phyloP scores from a whole-genome alignment of 2,888 invertebrate species.

The Polyommatus iphigenia region DNA sequence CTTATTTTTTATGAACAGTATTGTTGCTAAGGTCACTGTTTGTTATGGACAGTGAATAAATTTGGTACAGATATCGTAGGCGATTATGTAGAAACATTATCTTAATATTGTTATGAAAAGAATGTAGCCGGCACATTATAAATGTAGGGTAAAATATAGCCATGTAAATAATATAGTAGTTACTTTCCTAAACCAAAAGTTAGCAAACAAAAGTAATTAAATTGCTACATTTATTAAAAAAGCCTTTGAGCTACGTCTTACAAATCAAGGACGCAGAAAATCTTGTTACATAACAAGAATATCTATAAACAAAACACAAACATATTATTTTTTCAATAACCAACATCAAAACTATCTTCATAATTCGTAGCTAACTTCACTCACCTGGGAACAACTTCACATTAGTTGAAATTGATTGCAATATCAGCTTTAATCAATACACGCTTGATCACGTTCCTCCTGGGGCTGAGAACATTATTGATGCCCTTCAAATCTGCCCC shows the following conservation, averaged over 20 bases:
- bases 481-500: conserved; percentile 41
- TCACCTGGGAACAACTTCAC: conserved; percentile 10
- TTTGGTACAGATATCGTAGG: background rate
- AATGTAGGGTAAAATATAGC: no score
- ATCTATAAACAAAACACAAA: background rate
- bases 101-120: conserved; percentile 5
- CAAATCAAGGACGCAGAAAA: background rate
- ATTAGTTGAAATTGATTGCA: conserved; percentile 21
- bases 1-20: conserved; percentile 22
- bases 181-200: background rate
- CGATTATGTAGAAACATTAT: background rate
- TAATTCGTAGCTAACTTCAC: background rate
- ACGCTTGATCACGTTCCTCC: conserved; percentile 42
- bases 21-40: conserved; percentile 16
- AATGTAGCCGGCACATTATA: background rate
- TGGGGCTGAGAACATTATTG: conserved; percentile 40
- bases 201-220: no score
- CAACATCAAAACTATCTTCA: background rate
- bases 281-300: no score
- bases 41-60: conserved; percentile 12
- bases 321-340: background rate
- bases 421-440: conserved; percentile 23
- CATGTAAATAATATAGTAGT: background rate
- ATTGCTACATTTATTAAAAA: no score
- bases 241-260: background rate